Evolutionary conservation across 2,113 vertebrate species (phyloP).

Genomic region (Seriola aureovittata): DNA sequence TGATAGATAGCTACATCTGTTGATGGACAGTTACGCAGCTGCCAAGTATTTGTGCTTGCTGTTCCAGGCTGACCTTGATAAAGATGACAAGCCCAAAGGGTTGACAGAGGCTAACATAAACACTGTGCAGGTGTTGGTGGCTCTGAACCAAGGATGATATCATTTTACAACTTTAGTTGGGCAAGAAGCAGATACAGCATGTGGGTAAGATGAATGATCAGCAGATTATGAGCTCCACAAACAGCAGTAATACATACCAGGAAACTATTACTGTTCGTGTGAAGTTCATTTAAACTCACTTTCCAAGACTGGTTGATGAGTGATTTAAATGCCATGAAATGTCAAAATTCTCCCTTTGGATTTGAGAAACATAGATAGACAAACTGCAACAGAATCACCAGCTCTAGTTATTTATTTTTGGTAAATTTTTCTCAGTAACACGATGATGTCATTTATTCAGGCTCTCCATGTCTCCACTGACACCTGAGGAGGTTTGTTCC

Average conservation of each 20-base stretch:
- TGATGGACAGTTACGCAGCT: conserved; percentile 37
- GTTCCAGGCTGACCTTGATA: conserved; percentile 46
- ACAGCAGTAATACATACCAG: not conserved
- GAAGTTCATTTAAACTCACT: conserved; percentile 16
- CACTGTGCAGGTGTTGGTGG: conserved; percentile 53
- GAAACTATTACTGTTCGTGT: not conserved
- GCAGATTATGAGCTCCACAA: not conserved
- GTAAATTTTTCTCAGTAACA: conserved; percentile 8
- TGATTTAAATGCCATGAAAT: conserved; percentile 1
- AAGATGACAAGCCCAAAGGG: conserved; percentile 40
- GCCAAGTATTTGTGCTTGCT: conserved; percentile 46
- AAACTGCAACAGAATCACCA: not conserved
- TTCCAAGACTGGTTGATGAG: not conserved
- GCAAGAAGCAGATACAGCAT: conserved; percentile 36
- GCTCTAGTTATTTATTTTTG: not conserved
- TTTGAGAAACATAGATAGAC: not conserved
- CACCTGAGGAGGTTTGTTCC: conserved; percentile 48
- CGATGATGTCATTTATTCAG: conserved; percentile 26
- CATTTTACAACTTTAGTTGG: conserved; percentile 53
- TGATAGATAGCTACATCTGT: conserved; percentile 22
- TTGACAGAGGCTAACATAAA: conserved; percentile 51
- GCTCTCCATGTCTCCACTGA: conserved; percentile 24
- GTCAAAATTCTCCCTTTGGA: not conserved
- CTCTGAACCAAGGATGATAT: conserved; percentile 62
- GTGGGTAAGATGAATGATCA: not conserved